Conservation (phyloP, 2,113 vertebrate genomes). For the Malurus cyaneus region DNA sequence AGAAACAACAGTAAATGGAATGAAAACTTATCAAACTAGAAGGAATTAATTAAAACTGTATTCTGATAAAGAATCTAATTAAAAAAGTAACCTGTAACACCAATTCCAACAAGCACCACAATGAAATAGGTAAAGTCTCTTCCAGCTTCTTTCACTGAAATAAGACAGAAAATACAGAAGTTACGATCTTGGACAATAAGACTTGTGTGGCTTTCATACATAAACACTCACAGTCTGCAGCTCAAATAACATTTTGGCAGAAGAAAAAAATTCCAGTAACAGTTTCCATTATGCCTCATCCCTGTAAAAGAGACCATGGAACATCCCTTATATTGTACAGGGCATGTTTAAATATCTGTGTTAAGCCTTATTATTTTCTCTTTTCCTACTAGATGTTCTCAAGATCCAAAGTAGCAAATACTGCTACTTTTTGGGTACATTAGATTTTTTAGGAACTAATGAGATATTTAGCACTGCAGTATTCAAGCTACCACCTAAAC, state of each 20-base stretch:
- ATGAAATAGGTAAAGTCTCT: slow-evolving; percentile 90
- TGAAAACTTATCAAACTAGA: background rate
- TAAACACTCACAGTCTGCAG: background rate
- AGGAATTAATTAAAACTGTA: background rate
- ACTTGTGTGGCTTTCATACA: background rate
- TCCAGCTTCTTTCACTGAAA: slow-evolving; percentile 90
- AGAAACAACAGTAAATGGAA: slow-evolving; percentile 32
- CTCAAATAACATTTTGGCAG: background rate
- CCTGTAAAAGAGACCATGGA: background rate
- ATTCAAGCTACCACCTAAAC: background rate
- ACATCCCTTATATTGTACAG: background rate
- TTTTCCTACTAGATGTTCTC: background rate
- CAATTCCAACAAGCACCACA: slow-evolving; percentile 87
- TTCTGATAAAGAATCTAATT: background rate
- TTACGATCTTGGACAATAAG: background rate
- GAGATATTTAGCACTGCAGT: background rate
- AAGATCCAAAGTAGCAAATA: background rate
- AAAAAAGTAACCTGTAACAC: slow-evolving; percentile 85
- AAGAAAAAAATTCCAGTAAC: background rate
- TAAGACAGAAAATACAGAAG: slow-evolving; percentile 1
- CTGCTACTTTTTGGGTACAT: background rate
- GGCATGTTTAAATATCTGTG: background rate
- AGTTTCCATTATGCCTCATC: background rate
- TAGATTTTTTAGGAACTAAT: background rate
- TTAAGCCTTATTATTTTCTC: background rate